These are phyloP conservation scores for Misgurnus mizolepis DNA, from an alignment of 2,113 vertebrate species.

Conservation along the genomic window DNA sequence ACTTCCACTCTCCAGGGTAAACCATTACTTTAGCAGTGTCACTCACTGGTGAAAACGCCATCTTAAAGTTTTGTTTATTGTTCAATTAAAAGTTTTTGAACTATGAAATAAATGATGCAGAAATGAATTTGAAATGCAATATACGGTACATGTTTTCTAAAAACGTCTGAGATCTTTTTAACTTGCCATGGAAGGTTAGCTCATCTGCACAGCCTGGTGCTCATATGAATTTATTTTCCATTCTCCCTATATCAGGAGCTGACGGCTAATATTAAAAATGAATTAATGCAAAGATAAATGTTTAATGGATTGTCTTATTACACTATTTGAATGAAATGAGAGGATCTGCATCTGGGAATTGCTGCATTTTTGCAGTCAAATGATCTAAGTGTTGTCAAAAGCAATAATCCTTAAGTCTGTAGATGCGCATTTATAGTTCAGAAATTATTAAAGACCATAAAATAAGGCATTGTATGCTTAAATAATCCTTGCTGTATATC, in stretches of 20 bases:
- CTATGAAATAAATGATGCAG: slow-evolving; percentile 19
- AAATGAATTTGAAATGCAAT: slow-evolving; percentile 26
- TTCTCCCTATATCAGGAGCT: slow-evolving; percentile 30
- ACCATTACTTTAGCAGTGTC: not conserved
- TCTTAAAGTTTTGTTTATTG: slow-evolving; percentile 17
- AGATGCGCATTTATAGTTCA: not conserved
- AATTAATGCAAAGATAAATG: slow-evolving; percentile 49
- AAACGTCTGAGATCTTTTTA: slow-evolving; percentile 22
- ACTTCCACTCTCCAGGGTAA: not conserved
- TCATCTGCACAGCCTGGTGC: slow-evolving; percentile 17
- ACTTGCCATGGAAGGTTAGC: slow-evolving; percentile 31
- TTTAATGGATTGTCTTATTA: slow-evolving; percentile 47
- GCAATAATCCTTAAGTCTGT: not conserved
- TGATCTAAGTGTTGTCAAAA: slow-evolving; percentile 7
- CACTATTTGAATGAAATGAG: slow-evolving; percentile 42
- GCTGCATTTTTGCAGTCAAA: slow-evolving; percentile 19
- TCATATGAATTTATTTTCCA: slow-evolving; percentile 10
- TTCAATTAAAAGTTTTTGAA: slow-evolving; percentile 36
- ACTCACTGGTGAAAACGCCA: not conserved
- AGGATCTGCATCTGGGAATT: not conserved
- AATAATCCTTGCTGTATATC: too few relatives aligned
- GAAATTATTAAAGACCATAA: not conserved
- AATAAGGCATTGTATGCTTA: too few relatives aligned
- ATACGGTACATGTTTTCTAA: slow-evolving; percentile 41
- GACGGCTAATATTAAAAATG: slow-evolving; percentile 44